Evolutionary conservation across 2,797 vertebrate genomes (phyloP).

Genomic region (Pampus argenteus): DNA sequence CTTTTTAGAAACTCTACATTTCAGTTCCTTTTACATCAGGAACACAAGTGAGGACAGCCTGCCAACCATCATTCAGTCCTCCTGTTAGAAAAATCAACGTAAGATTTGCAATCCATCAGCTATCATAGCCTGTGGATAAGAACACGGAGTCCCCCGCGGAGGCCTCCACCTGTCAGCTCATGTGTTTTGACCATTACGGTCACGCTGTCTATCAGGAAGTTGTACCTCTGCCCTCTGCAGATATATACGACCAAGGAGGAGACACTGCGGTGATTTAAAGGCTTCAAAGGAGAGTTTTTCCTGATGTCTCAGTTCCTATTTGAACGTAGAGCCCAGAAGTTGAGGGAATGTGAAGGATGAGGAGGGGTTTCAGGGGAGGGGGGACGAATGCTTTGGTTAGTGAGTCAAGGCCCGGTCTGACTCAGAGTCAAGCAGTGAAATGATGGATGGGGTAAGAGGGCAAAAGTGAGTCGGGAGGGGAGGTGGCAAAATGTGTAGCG

Average conservation of each 20-base stretch:
- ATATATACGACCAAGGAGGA: slow-evolving; percentile 39
- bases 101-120: background rate
- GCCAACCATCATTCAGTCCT: background rate
- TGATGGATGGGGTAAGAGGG: slow-evolving; percentile 73
- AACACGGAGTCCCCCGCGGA: slow-evolving; percentile 17
- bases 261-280: slow-evolving; percentile 54
- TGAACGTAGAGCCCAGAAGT: slow-evolving; percentile 21
- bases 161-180: slow-evolving; percentile 68
- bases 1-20: background rate
- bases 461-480: slow-evolving; percentile 64
- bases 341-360: slow-evolving; percentile 10
- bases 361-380: slow-evolving; percentile 11
- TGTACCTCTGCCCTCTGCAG: slow-evolving; percentile 23
- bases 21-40: slow-evolving; percentile 12
- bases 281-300: slow-evolving; percentile 35
- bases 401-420: slow-evolving; percentile 70
- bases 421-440: slow-evolving; percentile 50
- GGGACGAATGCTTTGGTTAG: slow-evolving; percentile 47
- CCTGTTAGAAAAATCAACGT: background rate
- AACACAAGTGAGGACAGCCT: background rate
- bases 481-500: slow-evolving; percentile 66
- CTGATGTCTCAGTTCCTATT: slow-evolving; percentile 51
- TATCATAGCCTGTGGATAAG: background rate
- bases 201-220: slow-evolving; percentile 24
- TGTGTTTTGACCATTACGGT: slow-evolving; percentile 67